Evolutionary conservation across 2,797 vertebrate genomes (phyloP).

Genomic region (Halcyon smyrnensis): DNA sequence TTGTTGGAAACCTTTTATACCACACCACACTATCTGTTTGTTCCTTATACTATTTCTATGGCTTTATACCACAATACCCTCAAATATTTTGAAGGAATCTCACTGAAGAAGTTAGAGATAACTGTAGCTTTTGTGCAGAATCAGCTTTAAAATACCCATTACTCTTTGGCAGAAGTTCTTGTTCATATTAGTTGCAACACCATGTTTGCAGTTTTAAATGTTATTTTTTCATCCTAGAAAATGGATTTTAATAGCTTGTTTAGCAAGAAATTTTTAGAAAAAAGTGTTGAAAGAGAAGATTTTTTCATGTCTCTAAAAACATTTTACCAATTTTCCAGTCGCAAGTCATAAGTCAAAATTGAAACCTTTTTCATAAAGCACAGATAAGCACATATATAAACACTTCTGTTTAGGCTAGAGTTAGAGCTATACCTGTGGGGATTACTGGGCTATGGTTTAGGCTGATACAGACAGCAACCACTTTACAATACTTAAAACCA

Average conservation of each 20-base stretch:
- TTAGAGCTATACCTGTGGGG: background rate
- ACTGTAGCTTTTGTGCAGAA: background rate
- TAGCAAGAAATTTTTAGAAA: background rate
- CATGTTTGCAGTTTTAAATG: background rate
- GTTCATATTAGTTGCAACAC: background rate
- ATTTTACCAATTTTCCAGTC: background rate
- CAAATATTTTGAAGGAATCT: background rate
- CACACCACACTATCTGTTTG: background rate
- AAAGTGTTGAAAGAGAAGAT: too few relatives aligned
- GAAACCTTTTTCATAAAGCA: background rate
- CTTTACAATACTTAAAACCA: background rate
- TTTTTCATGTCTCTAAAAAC: background rate
- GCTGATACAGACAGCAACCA: accelerated
- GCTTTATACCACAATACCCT: background rate
- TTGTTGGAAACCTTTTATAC: background rate
- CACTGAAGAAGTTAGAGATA: background rate
- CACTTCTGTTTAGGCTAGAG: background rate
- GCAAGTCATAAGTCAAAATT: background rate
- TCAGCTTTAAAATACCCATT: background rate
- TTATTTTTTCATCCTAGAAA: background rate
- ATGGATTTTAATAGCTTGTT: background rate
- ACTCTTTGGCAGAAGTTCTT: background rate
- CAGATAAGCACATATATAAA: background rate
- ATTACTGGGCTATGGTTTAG: background rate
- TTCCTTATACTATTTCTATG: background rate